phyloP scores from a whole-genome alignment of 2,113 vertebrate species.

The Tor tambroides region DNA sequence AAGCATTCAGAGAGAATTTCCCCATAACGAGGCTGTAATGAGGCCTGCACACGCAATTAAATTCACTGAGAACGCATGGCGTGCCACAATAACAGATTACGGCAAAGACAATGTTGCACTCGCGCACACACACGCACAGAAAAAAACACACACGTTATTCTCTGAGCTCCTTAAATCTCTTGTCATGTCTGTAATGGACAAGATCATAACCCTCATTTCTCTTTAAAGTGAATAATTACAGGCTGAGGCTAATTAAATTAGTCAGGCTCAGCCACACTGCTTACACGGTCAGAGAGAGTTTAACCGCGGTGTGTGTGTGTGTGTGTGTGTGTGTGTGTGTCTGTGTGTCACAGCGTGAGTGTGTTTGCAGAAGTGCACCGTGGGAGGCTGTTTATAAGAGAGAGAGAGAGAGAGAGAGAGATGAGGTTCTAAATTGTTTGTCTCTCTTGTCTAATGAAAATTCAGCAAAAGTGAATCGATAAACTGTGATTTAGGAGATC shows the following conservation, averaged over 20 bases:
- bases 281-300: not conserved
- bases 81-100: conserved; percentile 30
- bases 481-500: conserved; percentile 10
- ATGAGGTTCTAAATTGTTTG: conserved; percentile 10
- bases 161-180: conserved; percentile 38
- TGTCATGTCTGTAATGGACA: conserved; percentile 44
- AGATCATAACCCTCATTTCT: conserved; percentile 42
- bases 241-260: conserved; percentile 42
- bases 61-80: conserved; percentile 7
- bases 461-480: conserved; percentile 25
- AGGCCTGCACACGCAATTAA: conserved; percentile 41
- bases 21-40: conserved; percentile 36
- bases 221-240: conserved; percentile 37
- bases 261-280: conserved; percentile 29
- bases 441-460: conserved; percentile 12
- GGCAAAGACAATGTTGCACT: conserved; percentile 29
- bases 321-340: no score
- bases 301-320: not conserved
- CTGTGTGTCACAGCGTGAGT: not conserved
- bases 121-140: not conserved
- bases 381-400: not conserved
- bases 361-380: not conserved
- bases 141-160: conserved; percentile 4
- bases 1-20: conserved; percentile 41
- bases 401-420: conserved; percentile 23